Evolutionary conservation across 2,888 invertebrate genomes (phyloP).

Genomic region (Cetonia aurata): DNA sequence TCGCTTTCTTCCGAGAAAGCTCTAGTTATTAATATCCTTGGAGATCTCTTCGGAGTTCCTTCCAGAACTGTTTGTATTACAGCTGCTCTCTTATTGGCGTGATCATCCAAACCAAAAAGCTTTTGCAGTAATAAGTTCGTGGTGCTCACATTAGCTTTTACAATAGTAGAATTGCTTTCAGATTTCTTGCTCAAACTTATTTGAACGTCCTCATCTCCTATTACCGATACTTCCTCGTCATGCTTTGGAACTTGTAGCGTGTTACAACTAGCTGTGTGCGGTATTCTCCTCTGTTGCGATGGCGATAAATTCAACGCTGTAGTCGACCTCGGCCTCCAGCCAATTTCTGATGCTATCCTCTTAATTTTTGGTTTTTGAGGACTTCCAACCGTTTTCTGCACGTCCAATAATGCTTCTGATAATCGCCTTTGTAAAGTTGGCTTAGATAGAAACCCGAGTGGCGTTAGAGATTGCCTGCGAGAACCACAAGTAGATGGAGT

Average conservation of each 20-base stretch:
- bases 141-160: conserved; percentile 66
- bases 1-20: conserved; percentile 82
- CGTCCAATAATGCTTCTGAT: conserved; percentile 70
- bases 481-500: conserved; percentile 85
- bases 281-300: conserved; percentile 67
- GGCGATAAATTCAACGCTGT: conserved; percentile 59
- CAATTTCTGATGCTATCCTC: conserved; percentile 67
- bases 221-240: conserved; percentile 57
- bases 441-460: conserved; percentile 68
- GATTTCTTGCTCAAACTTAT: conserved; percentile 48
- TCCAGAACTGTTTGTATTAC: conserved; percentile 59
- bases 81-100: conserved; percentile 45
- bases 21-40: conserved; percentile 79
- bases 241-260: conserved; percentile 75
- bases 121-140: conserved; percentile 74
- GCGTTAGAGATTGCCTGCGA: conserved; percentile 78
- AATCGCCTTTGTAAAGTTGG: conserved; percentile 70
- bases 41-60: conserved; percentile 67
- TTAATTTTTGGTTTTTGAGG: conserved; percentile 65
- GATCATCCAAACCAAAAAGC: conserved; percentile 70
- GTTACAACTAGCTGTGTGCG: conserved; percentile 78
- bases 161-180: conserved; percentile 5
- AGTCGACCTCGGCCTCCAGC: conserved; percentile 69
- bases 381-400: conserved; percentile 61
- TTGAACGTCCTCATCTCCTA: conserved; percentile 62